These are phyloP conservation scores for Heliconius sara DNA, from an alignment of 2,888 invertebrate species.

Conservation along the genomic window DNA sequence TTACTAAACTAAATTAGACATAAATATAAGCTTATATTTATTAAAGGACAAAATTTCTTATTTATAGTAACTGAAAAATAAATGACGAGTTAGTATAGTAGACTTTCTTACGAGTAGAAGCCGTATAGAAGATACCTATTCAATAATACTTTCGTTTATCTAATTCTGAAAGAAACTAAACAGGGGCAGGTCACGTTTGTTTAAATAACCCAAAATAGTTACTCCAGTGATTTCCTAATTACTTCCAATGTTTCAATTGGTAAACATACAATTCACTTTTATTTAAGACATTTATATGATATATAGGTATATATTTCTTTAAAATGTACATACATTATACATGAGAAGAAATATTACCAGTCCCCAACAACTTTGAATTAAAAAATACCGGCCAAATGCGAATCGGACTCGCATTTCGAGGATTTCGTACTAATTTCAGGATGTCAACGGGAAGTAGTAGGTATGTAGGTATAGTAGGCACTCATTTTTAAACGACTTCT, in stretches of 20 bases:
- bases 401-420: neutral
- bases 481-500: no score
- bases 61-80: neutral
- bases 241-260: constrained; percentile 18
- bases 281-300: neutral
- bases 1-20: neutral
- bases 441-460: no score
- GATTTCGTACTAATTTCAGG: no score
- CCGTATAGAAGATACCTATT: neutral
- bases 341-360: neutral
- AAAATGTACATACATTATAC: no score
- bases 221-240: constrained; percentile 19
- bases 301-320: neutral
- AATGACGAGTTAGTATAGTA: neutral
- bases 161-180: constrained; percentile 26
- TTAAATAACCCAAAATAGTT: constrained; percentile 22
- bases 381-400: no score
- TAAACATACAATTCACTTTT: neutral
- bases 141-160: constrained; percentile 22
- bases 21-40: neutral
- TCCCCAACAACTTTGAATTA: neutral
- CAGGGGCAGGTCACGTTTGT: constrained; percentile 24
- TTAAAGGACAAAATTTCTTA: neutral
- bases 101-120: neutral
- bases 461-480: no score